phyloP scores from a whole-genome alignment of 2,888 invertebrate genomes.

The Eupithecia centaureata region DNA sequence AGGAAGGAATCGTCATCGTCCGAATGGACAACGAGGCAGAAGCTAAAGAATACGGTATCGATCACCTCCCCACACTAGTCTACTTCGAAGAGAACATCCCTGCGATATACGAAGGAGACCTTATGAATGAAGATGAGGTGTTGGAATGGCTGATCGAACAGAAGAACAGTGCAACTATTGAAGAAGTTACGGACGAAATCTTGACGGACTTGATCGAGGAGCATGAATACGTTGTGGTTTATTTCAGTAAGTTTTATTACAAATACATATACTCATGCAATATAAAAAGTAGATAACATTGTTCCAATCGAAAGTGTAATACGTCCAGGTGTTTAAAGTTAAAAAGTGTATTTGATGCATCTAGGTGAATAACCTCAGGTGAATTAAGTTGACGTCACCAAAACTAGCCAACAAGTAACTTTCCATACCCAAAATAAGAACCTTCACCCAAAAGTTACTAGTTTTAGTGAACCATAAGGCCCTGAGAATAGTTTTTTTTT shows the following conservation, averaged over 20 bases:
- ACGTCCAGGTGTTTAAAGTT: no score
- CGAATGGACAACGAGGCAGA: constrained; percentile 95
- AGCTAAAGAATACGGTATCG: constrained; percentile 95
- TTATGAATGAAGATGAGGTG: constrained; percentile 96
- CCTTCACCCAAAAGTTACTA: no score
- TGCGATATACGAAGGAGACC: constrained; percentile 94
- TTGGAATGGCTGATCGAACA: constrained; percentile 95
- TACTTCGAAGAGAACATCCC: constrained; percentile 97
- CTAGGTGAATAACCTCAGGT: no score
- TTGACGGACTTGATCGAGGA: constrained; percentile 92
- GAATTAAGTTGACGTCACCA: no score
- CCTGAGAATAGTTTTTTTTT: no score
- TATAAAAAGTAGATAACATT: no score
- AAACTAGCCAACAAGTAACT: no score
- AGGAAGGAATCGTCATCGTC: constrained; percentile 95
- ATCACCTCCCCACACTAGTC: constrained; percentile 92
- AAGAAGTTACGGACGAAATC: constrained; percentile 97
- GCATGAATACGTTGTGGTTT: constrained; percentile 97
- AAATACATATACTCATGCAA: no score
- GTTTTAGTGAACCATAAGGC: no score
- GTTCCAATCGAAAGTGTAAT: neutral
- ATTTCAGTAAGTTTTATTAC: constrained; percentile 88
- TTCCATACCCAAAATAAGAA: no score
- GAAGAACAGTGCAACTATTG: constrained; percentile 95
- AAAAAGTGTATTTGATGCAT: no score